Conservation (phyloP, 2,888 invertebrate genomes). For the Drosophila tripunctata region DNA sequence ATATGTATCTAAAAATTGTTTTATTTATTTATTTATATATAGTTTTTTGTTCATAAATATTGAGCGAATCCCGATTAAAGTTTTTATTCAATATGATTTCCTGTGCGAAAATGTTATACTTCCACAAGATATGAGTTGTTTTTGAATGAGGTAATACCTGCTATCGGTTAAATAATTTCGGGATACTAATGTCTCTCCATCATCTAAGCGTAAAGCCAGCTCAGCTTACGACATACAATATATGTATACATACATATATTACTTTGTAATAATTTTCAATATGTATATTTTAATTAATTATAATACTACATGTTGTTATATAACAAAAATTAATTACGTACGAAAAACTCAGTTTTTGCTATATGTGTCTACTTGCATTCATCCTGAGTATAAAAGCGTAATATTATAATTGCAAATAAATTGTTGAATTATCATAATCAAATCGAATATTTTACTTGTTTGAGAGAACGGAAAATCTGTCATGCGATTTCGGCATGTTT, state of each 20-base stretch:
- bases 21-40: constrained; percentile 12
- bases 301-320: background rate
- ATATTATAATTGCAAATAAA: constrained; percentile 22
- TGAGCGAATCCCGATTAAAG: background rate
- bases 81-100: too few relatives aligned
- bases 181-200: too few relatives aligned
- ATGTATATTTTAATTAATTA: constrained; percentile 1
- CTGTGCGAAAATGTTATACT: too few relatives aligned
- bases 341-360: background rate
- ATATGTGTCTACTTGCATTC: background rate
- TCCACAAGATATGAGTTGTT: too few relatives aligned
- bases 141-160: too few relatives aligned
- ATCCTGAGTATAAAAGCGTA: constrained; percentile 2
- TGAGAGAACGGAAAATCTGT: too few relatives aligned
- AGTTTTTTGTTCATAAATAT: background rate
- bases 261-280: background rate
- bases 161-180: too few relatives aligned
- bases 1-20: background rate
- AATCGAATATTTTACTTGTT: too few relatives aligned
- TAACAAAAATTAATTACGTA: background rate
- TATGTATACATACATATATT: background rate
- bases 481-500: too few relatives aligned
- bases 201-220: too few relatives aligned
- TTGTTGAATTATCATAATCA: constrained; percentile 8
- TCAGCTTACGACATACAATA: background rate